Evolutionary conservation across 2,113 vertebrate species (phyloP), one percentile per base, ranked within the genome.

Genomic region (Macquaria ambigua): DNA sequence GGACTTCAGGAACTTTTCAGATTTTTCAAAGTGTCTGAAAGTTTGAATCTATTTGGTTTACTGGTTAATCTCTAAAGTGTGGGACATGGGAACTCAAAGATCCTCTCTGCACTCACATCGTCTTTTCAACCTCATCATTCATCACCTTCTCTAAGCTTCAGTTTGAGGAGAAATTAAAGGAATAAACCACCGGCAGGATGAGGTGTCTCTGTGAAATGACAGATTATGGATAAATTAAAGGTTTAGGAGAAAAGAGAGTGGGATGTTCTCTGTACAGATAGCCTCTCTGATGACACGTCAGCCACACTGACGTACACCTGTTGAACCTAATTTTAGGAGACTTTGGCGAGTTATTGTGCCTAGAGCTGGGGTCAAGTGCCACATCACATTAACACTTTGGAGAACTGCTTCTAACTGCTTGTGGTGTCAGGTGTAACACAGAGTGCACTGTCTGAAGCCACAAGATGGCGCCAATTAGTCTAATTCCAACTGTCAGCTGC

Each of bases 1-100:
- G 28, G 48, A 66, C 4, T 46, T 61, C 11, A 64, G 37, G 48
- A 10, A 62, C 23, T 66, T 46, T 64, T 55, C 12, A 8, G n/a
- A 67, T 63, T 70, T 50, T 28, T 53, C 62, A 85, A 84, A 87
- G 73, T 76, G 62, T 85, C 79, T 74, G 25, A 77, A 73, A 41
- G 28, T 83, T 50, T 34, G 1, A 85, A 37, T 62, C 6, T 53
- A 58, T 91, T 90, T 89, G 89, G 85, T 85, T 87, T 37, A 56
- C 14, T 8, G 34, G 25, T 66, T 75, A 70, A 79, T 85, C 75
- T 84, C 72, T 63, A 20, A 61, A 61, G 59, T 21, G 25, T 64
- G 39, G 34, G 73, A 63, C 72, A 39, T 41, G 28, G 10, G 25
- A 63, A 46, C 31, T 43, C 41, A 23, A 76, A 37, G 62, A 70